These are phyloP conservation scores for Temnothorax rugatulus DNA, from an alignment of 2,888 invertebrate species.

Conservation along the genomic window DNA sequence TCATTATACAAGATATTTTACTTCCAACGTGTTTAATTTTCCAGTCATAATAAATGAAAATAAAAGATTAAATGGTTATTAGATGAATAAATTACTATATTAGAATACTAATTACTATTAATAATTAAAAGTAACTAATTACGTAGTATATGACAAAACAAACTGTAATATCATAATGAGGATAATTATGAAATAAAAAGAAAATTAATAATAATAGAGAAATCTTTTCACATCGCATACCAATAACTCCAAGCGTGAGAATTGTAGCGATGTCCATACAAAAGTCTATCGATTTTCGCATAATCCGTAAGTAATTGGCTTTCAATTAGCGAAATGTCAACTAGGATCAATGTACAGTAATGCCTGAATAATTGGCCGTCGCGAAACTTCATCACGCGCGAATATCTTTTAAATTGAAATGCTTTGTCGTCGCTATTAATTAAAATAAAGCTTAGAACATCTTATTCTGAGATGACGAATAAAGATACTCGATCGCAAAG, in stretches of 20 bases:
- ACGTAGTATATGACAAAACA: neutral
- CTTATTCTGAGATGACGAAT: neutral
- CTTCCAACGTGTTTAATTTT: neutral
- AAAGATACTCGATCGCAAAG: neutral
- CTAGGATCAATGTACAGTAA: neutral
- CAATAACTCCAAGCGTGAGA: neutral
- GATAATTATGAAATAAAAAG: neutral
- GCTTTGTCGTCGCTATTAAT: neutral
- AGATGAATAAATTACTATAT: neutral
- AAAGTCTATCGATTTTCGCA: slow-evolving; percentile 2
- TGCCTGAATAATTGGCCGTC: slow-evolving; percentile 21
- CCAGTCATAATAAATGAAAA: neutral
- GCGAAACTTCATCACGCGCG: neutral
- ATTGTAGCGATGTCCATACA: neutral
- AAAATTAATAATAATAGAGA: neutral
- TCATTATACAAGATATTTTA: neutral
- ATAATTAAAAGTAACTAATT: too few species aligned
- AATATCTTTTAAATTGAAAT: neutral
- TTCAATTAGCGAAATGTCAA: slow-evolving; percentile 28
- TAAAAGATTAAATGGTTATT: neutral
- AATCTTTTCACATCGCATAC: neutral
- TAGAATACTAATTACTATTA: neutral
- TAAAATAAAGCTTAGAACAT: neutral
- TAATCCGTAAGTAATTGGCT: slow-evolving; percentile 39
- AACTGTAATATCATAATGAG: too few species aligned